phyloP scores from a whole-genome alignment of 37 sponge, comb jelly and placozoan species.

The Ephydatia muelleri region DNA sequence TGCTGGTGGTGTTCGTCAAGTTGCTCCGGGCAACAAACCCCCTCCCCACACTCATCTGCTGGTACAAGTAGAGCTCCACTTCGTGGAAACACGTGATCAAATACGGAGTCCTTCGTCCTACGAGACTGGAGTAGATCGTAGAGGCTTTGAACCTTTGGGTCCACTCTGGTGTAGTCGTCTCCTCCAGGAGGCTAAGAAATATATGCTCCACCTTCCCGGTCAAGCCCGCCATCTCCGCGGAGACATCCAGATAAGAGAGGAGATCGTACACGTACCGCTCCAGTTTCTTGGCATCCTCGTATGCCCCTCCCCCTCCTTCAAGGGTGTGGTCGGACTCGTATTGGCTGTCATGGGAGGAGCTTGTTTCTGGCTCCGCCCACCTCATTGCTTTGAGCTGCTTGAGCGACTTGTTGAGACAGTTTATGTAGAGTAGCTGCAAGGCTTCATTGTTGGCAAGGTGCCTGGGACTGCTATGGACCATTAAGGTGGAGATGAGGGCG shows the following conservation, averaged over 20 bases:
- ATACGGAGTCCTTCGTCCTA: conserved; percentile 51
- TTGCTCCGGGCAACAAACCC: background rate
- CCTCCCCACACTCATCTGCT: background rate
- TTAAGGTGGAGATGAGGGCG: conserved; percentile 56
- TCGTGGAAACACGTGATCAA: conserved; percentile 68
- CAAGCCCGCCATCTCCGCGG: conserved; percentile 30
- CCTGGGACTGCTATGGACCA: conserved; percentile 10
- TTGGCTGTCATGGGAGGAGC: conserved; percentile 49
- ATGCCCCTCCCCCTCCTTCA: background rate
- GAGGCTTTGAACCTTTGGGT: conserved; percentile 22
- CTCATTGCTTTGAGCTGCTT: conserved; percentile 13
- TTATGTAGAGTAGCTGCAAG: conserved; percentile 62
- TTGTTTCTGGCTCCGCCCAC: conserved; percentile 13
- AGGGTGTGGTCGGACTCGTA: conserved; percentile 42
- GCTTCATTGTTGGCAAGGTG: conserved; percentile 49
- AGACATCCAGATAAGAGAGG: conserved; percentile 57
- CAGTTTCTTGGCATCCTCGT: conserved; percentile 6
- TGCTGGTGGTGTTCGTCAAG: background rate
- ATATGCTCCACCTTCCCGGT: conserved; percentile 47
- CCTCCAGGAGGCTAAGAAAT: conserved; percentile 49
- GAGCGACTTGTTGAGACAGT: conserved; percentile 52
- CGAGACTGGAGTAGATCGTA: conserved; percentile 70
- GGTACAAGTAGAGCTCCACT: conserved; percentile 63
- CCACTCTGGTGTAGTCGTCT: background rate
- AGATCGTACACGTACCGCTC: conserved; percentile 43